Evolutionary conservation across 1,140 invertebrate species (phyloP).

Genomic region (Yoshiicerus persimilis): DNA sequence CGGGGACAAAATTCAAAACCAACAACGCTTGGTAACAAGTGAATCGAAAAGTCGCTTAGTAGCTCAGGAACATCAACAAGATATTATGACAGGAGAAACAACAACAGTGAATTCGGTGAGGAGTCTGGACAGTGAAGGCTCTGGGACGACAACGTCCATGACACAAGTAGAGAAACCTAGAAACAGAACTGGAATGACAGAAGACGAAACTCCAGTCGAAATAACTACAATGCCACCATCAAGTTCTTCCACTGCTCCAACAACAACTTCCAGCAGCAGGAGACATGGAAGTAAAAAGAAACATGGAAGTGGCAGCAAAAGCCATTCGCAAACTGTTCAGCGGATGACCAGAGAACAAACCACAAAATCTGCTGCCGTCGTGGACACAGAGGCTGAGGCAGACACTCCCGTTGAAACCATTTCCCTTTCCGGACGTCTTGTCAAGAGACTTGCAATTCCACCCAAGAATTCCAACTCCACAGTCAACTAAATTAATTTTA

Average conservation of each 20-base stretch:
- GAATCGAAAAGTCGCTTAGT: background rate
- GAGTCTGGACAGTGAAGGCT: background rate
- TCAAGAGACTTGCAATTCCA: background rate
- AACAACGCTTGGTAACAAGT: no score
- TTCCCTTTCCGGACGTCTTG: background rate
- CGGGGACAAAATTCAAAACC: background rate
- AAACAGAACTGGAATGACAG: background rate
- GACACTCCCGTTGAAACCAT: background rate
- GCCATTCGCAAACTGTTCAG: background rate
- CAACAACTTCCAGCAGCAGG: background rate
- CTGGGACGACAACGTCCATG: background rate
- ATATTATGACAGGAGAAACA: background rate
- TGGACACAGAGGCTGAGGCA: background rate
- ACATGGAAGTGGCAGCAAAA: background rate
- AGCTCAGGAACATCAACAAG: background rate
- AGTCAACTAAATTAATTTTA: background rate
- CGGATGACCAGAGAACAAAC: slow-evolving; percentile 15
- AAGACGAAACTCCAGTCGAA: background rate
- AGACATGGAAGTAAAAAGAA: background rate
- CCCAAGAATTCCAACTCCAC: background rate
- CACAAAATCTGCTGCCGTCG: background rate
- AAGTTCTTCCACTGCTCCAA: background rate
- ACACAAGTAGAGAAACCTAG: background rate
- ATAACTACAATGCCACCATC: background rate
- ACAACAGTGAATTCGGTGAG: background rate